phyloP scores from a whole-genome alignment of 2,888 invertebrate genomes.

The Lepidonotus clava region DNA sequence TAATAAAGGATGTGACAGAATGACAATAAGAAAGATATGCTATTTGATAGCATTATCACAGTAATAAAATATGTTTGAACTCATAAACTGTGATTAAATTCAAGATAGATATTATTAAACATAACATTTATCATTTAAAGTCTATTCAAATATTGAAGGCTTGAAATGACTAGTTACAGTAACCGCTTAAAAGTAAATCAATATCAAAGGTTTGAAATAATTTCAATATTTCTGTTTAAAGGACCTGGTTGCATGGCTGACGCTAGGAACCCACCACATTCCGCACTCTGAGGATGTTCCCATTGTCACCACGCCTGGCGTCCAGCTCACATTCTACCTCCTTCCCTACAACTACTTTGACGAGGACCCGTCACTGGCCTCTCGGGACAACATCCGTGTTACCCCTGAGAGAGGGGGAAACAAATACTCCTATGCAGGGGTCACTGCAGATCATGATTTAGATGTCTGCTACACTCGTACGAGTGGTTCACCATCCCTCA shows the following conservation, averaged over 20 bases:
- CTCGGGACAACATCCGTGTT: conserved; percentile 30
- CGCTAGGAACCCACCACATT: conserved; percentile 74
- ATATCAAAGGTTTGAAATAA: conserved; percentile 67
- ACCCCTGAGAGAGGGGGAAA: not conserved
- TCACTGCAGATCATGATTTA: not conserved
- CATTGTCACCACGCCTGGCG: conserved; percentile 70
- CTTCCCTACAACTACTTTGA: conserved; percentile 77
- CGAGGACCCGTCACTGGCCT: conserved; percentile 56
- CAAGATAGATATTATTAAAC: too few species aligned
- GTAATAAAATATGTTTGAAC: too few species aligned
- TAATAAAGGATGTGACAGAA: too few species aligned
- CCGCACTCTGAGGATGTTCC: conserved; percentile 77
- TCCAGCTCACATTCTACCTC: conserved; percentile 71
- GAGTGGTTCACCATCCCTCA: too few species aligned
- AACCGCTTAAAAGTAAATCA: too few species aligned
- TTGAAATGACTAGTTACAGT: too few species aligned
- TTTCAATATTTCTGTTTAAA: not conserved
- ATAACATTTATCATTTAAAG: too few species aligned
- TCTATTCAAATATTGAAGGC: too few species aligned
- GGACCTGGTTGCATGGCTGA: conserved; percentile 76
- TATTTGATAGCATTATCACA: too few species aligned
- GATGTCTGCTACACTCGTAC: too few species aligned
- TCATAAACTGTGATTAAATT: too few species aligned
- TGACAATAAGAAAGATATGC: too few species aligned
- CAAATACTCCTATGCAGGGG: not conserved